Conservation (phyloP, 2,113 vertebrate genomes). For the Xiphias gladius region DNA sequence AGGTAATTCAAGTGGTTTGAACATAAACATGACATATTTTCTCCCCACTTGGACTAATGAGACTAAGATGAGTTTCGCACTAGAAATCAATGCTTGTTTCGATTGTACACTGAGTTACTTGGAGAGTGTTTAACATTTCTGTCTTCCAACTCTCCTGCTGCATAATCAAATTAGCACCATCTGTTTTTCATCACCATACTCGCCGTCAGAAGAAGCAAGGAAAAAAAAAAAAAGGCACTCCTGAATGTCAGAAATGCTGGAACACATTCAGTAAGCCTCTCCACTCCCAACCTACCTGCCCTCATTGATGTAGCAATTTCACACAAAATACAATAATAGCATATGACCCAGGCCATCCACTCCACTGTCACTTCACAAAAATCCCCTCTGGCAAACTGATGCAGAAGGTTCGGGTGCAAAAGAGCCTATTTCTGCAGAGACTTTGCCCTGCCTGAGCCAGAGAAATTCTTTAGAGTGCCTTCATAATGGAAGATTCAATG, state of each 20-base stretch:
- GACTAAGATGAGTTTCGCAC: neutral
- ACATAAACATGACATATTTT: neutral
- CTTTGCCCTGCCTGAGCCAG: constrained; percentile 25
- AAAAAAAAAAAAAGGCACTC: neutral
- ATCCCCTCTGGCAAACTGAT: constrained; percentile 46
- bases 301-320: constrained; percentile 68
- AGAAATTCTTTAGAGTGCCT: constrained; percentile 30
- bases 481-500: constrained; percentile 35
- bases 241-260: constrained; percentile 38
- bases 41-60: neutral
- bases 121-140: neutral
- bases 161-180: neutral
- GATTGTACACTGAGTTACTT: neutral
- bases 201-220: neutral
- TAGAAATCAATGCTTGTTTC: constrained; percentile 5
- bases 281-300: constrained; percentile 45
- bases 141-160: neutral
- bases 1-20: neutral
- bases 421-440: constrained; percentile 49
- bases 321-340: constrained; percentile 66
- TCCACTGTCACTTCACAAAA: constrained; percentile 60
- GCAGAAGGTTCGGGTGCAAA: constrained; percentile 17
- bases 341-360: constrained; percentile 54
- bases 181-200: constrained; percentile 7
- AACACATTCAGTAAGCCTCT: constrained; percentile 49